A percentile compares a stretch with the other conserved stretches of the same genome.
Conservation (phyloP, 1,140 invertebrate genomes). For the Drosophila kepulauana region DNA sequence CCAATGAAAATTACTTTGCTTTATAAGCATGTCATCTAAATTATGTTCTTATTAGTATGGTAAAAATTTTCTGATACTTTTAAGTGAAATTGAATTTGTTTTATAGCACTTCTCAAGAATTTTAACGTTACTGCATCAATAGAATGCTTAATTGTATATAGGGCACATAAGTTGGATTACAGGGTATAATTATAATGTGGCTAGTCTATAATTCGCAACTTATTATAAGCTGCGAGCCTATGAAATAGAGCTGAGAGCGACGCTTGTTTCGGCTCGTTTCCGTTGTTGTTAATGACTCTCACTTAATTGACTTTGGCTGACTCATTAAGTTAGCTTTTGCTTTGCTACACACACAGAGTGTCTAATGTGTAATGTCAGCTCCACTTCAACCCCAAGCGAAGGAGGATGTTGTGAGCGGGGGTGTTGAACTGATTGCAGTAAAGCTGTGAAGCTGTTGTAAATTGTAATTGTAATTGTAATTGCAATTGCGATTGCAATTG, state of each 20-base stretch:
- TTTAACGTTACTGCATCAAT: too few relatives aligned
- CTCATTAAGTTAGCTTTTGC: slow-evolving; percentile 22
- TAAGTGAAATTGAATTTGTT: too few relatives aligned
- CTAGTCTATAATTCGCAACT: neutral
- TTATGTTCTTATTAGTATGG: too few relatives aligned
- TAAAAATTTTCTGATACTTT: too few relatives aligned
- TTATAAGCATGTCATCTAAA: too few relatives aligned
- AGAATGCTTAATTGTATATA: too few relatives aligned
- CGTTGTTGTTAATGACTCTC: slow-evolving; percentile 30
- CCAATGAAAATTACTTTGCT: too few relatives aligned
- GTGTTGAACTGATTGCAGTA: slow-evolving; percentile 25
- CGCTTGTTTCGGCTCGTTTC: slow-evolving; percentile 12
- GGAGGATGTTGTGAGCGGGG: neutral
- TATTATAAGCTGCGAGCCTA: neutral
- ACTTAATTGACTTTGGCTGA: slow-evolving; percentile 47
- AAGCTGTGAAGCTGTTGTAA: slow-evolving; percentile 24
- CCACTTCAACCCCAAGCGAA: neutral
- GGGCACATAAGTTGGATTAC: neutral
- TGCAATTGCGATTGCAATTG: slow-evolving; percentile 50
- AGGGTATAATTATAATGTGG: neutral
- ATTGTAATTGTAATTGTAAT: slow-evolving; percentile 57
- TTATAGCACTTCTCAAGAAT: too few relatives aligned
- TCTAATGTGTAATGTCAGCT: slow-evolving; percentile 29
- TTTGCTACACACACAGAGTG: neutral
- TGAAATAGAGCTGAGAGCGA: neutral